Evolutionary conservation across 2,888 invertebrate species (phyloP).

Genomic region (Asteroscopus sphinx): DNA sequence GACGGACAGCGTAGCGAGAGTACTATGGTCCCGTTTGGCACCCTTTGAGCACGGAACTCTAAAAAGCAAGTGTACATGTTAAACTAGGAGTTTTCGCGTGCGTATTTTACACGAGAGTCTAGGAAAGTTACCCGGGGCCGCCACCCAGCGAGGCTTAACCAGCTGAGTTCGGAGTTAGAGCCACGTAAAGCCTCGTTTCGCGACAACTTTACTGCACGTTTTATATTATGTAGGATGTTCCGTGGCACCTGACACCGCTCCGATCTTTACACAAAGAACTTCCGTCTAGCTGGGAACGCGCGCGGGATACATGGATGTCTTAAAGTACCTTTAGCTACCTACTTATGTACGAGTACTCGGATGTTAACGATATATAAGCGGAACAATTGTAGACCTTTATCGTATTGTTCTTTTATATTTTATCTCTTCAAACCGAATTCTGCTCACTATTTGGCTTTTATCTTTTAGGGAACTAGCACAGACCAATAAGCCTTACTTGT

Average conservation of each 20-base stretch:
- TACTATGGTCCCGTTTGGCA: too few species aligned
- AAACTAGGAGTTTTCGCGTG: slow-evolving; percentile 56
- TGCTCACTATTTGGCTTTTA: too few species aligned
- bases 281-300: slow-evolving; percentile 44
- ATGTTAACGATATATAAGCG: slow-evolving; percentile 10
- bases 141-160: slow-evolving; percentile 58
- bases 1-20: too few species aligned
- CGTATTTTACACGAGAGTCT: slow-evolving; percentile 54
- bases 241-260: slow-evolving; percentile 66
- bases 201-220: slow-evolving; percentile 66
- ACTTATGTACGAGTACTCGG: slow-evolving; percentile 13
- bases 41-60: too few species aligned
- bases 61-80: slow-evolving; percentile 56
- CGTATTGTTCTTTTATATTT: slow-evolving; percentile 18
- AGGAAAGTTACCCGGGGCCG: slow-evolving; percentile 61
- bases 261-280: slow-evolving; percentile 64
- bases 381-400: slow-evolving; percentile 26
- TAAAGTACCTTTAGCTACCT: slow-evolving; percentile 33
- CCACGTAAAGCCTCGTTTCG: slow-evolving; percentile 57
- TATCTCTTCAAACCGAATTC: background rate
- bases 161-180: slow-evolving; percentile 60
- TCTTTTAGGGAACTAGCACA: too few species aligned
- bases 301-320: slow-evolving; percentile 37
- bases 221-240: slow-evolving; percentile 66
- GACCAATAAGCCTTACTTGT: too few species aligned